Conservation (phyloP, 92 coral and sea anemone species). For the Siderastrea siderea region DNA sequence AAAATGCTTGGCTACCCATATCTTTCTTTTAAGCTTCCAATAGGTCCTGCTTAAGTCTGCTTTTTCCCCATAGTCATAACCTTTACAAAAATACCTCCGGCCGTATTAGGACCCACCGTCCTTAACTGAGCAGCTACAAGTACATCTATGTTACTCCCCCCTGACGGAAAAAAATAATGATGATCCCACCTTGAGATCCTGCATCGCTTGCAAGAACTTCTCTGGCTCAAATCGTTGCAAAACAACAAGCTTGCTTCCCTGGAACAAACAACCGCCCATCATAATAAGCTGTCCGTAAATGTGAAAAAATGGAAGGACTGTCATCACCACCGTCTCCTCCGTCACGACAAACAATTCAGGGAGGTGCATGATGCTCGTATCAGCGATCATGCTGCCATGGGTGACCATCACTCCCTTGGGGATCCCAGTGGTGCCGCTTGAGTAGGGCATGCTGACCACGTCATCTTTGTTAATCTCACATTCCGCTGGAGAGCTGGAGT, state of each 20-base stretch:
- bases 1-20: no score
- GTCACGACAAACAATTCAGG: not conserved
- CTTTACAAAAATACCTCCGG: no score
- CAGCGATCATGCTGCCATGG: conserved; percentile 73
- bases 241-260: conserved; percentile 70
- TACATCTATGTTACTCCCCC: no score
- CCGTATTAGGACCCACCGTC: no score
- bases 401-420: conserved; percentile 96
- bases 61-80: no score
- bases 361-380: conserved; percentile 22
- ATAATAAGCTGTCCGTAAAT: conserved; percentile 60
- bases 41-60: no score
- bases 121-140: no score
- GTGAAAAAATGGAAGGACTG: conserved; percentile 83
- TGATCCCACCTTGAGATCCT: conserved; percentile 67
- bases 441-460: conserved; percentile 75
- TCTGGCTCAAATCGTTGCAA: conserved; percentile 78
- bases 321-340: conserved; percentile 35
- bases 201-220: conserved; percentile 66
- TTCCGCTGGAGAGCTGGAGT: conserved; percentile 67
- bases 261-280: conserved; percentile 44
- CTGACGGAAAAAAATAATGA: not conserved
- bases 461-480: conserved; percentile 78
- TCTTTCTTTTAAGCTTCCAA: no score
- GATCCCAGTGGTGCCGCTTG: conserved; percentile 94